Conservation (phyloP, 2,888 invertebrate genomes). For the Hyppa rectilinea region DNA sequence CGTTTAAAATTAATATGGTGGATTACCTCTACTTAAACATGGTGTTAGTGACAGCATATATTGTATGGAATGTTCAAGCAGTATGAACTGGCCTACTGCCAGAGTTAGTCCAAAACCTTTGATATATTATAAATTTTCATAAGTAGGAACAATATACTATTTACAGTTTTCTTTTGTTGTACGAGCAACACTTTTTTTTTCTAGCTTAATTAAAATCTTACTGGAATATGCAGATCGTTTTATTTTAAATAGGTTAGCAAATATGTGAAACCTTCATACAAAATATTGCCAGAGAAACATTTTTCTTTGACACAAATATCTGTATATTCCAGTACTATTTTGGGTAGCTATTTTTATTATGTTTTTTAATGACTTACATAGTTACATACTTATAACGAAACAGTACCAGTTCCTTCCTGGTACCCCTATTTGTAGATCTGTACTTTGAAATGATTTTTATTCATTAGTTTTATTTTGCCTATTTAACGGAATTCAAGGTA, state of each 20-base stretch:
- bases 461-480: constrained; percentile 7
- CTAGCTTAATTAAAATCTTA: constrained; percentile 10
- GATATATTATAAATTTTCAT: constrained; percentile 54
- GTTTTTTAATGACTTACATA: constrained; percentile 52
- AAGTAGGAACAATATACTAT: constrained; percentile 66
- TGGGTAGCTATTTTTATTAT: constrained; percentile 31
- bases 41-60: constrained; percentile 59
- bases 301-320: constrained; percentile 12
- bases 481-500: constrained; percentile 16
- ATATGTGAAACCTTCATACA: not conserved
- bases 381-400: constrained; percentile 33
- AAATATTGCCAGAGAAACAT: not conserved
- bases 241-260: not conserved
- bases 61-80: constrained; percentile 67
- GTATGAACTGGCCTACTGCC: constrained; percentile 56
- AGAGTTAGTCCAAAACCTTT: constrained; percentile 45
- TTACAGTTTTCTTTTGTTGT: constrained; percentile 55
- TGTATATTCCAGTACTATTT: constrained; percentile 30
- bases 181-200: constrained; percentile 51
- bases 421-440: constrained; percentile 13
- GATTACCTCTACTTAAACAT: constrained; percentile 64
- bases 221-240: constrained; percentile 32
- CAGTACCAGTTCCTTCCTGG: constrained; percentile 37
- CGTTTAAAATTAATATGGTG: constrained; percentile 58
- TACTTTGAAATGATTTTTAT: constrained; percentile 12